A percentile compares a stretch with the other conserved stretches of the same genome.
phyloP scores from a whole-genome alignment of 2,797 vertebrate genomes.

The Cyprinodon diabolis region DNA sequence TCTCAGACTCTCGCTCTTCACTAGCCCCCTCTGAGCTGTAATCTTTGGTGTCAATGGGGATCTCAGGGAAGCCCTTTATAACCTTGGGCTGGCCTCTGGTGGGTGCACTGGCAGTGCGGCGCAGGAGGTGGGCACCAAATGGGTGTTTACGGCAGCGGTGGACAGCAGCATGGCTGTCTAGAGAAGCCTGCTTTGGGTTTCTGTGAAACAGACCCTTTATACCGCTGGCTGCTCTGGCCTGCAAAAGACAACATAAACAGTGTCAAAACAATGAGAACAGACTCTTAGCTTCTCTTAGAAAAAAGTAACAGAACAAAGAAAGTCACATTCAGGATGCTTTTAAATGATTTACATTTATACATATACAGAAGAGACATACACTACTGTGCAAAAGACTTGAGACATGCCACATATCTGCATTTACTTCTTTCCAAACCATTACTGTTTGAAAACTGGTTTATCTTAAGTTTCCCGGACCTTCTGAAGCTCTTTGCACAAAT shows the following conservation, averaged over 20 bases:
- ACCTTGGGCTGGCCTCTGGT: slow-evolving; percentile 93
- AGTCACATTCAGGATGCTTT: slow-evolving; percentile 50
- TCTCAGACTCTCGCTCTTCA: slow-evolving; percentile 83
- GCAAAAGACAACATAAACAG: slow-evolving; percentile 62
- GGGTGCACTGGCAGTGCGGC: slow-evolving; percentile 95
- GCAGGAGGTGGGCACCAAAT: slow-evolving; percentile 92
- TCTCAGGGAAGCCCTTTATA: slow-evolving; percentile 90
- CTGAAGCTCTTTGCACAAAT: too few species aligned
- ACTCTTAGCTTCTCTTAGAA: neutral
- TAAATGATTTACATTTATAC: neutral
- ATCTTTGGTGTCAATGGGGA: slow-evolving; percentile 88
- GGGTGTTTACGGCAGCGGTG: slow-evolving; percentile 90
- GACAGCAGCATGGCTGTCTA: slow-evolving; percentile 99
- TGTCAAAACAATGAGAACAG: slow-evolving; percentile 38
- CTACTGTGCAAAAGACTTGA: neutral
- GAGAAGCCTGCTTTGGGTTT: slow-evolving; percentile 97
- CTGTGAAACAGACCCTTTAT: slow-evolving; percentile 99
- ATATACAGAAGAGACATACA: neutral
- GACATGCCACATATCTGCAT: neutral
- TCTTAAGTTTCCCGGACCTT: neutral
- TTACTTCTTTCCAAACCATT: neutral
- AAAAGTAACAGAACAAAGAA: slow-evolving; percentile 11
- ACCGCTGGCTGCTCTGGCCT: slow-evolving; percentile 92
- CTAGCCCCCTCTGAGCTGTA: slow-evolving; percentile 85
- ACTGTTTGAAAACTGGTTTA: neutral